Base-by-base conservation (phyloP, 2,888 invertebrate species). In the Fragum whitleyi region DNA sequence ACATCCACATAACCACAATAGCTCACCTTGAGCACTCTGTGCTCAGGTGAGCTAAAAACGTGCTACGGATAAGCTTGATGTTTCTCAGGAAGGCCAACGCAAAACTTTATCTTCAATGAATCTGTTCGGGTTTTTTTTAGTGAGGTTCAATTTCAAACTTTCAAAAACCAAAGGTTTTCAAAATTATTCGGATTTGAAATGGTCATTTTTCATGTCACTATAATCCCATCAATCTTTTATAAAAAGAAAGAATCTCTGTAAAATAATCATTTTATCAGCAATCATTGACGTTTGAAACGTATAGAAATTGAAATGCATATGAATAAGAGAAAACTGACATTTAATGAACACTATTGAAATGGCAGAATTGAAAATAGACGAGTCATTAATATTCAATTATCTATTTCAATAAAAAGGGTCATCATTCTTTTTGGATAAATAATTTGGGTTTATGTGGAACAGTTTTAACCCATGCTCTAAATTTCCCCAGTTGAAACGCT, bases 311-410 rank as follows among this genome's bases (percentile, higher is more conserved):
- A 26, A 57, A 23, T 57, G 57, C 57, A 26, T 6, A 57, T 57
- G 32, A 36, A 36, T 36, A 36, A 36, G 32, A 36, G 32, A 36
- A 36, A 23, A 1, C 57, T 57, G 57, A 57, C 57, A 57, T 57
- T 57, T 57, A 23, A 57, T 57, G 26, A 57, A 57, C 21, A 23
- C 28, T 14, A 57, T n/a, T 26, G 23, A 57, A 57, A 57, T 57
- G 57, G 57, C 57, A 57, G 57, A 57, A 26, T 26, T 6, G 11
- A 57, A 57, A 57, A 57, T 57, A 57, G 57, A 57, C n/a, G 26
- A 26, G 57, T 7, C 57, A 57, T 57, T 57, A 57, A 57, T 47
- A 47, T 47, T 47, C 47, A 47, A 47, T 47, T 47, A 47, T 47
- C 47, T 47, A 47, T 47, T n/a, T 3, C 47, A 47, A 9, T 3